A percentile compares a stretch with the other conserved stretches of the same genome.
Conservation (phyloP, 2,797 vertebrate genomes). For the Monodelphis domestica region DNA sequence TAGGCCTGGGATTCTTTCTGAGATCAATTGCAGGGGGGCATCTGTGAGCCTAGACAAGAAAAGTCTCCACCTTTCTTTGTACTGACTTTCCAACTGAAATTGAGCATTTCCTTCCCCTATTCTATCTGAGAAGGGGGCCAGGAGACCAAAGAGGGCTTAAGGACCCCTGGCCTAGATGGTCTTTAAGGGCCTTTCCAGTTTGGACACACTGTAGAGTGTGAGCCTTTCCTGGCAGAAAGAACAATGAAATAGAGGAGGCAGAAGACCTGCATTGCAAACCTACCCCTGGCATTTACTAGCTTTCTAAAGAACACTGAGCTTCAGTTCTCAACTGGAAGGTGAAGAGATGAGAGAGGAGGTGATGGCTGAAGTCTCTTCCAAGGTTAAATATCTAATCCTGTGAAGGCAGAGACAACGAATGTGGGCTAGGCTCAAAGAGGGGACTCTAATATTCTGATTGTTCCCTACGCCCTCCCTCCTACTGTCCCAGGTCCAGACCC, state of each 20-base stretch:
- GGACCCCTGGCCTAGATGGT: background rate
- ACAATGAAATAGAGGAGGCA: too few relatives aligned
- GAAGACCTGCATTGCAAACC: too few relatives aligned
- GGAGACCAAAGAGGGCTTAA: background rate
- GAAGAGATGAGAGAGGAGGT: background rate
- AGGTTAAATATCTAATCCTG: background rate
- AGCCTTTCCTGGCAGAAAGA: background rate
- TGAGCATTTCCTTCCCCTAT: background rate
- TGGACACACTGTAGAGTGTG: background rate
- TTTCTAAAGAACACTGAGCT: constrained; percentile 3
- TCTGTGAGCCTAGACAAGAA: constrained; percentile 8
- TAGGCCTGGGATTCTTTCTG: background rate
- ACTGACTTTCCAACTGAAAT: background rate
- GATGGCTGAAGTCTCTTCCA: background rate
- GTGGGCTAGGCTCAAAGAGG: background rate
- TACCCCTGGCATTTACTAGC: too few relatives aligned
- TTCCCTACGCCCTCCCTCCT: background rate
- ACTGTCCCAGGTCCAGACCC: constrained; percentile 91
- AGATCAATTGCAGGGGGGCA: background rate
- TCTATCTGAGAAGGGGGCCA: background rate
- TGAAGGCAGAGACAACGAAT: background rate
- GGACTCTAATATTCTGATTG: background rate
- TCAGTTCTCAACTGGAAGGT: background rate
- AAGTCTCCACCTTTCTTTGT: background rate
- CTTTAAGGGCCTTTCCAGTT: background rate